Conservation (phyloP, 2,888 invertebrate species). For the Pammene fasciana region DNA sequence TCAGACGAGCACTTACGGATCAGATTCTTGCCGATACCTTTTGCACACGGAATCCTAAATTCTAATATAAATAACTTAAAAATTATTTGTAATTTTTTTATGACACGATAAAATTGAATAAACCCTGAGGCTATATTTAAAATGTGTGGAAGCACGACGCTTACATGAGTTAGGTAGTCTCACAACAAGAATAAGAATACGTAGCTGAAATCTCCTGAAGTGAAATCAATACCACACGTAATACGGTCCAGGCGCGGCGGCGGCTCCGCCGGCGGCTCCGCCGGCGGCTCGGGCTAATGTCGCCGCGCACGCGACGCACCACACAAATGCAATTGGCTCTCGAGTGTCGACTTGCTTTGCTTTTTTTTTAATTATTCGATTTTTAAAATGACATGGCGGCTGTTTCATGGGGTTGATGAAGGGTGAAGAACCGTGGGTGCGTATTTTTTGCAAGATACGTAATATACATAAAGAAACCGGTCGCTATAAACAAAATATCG, state of each 20-base stretch:
- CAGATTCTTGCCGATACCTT: no score
- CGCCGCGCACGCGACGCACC: slow-evolving; percentile 68
- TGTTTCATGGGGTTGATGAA: slow-evolving; percentile 34
- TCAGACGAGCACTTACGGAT: no score
- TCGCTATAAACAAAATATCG: no score
- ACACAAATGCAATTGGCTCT: slow-evolving; percentile 75
- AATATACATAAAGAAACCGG: not conserved
- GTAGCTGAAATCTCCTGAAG: not conserved
- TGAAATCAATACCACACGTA: slow-evolving; percentile 48
- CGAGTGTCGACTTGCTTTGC: slow-evolving; percentile 56
- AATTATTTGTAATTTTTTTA: no score
- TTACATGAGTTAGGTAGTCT: no score
- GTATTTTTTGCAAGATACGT: not conserved
- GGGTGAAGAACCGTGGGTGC: not conserved
- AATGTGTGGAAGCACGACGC: no score
- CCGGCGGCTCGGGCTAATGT: slow-evolving; percentile 74
- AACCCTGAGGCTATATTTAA: no score
- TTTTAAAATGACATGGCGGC: slow-evolving; percentile 53
- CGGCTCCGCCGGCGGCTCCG: no score
- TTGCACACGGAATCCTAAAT: no score
- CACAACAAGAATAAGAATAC: not conserved
- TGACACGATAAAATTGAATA: no score
- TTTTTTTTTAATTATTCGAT: slow-evolving; percentile 51
- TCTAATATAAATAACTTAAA: no score
- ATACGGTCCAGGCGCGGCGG: slow-evolving; percentile 67